phyloP scores from a whole-genome alignment of 2,113 vertebrate species.

The Scalopus aquaticus region DNA sequence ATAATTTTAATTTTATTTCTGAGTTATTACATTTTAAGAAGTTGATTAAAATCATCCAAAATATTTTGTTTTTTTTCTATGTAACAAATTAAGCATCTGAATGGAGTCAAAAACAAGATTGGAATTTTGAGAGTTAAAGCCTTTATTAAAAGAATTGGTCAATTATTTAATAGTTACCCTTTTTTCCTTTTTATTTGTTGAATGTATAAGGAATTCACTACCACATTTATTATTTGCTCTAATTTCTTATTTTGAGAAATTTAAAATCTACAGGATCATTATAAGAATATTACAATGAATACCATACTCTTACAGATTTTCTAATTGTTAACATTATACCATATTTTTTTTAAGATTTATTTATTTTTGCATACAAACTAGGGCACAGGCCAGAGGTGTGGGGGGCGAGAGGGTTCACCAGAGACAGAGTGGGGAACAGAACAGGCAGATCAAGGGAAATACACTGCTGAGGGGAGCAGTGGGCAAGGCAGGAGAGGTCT shows the following conservation, averaged over 20 bases:
- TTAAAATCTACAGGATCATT: background rate
- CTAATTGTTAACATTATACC: background rate
- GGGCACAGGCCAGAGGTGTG: no score
- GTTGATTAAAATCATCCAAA: slow-evolving; percentile 57
- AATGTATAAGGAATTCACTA: background rate
- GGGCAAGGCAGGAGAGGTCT: no score
- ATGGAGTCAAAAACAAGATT: slow-evolving; percentile 40
- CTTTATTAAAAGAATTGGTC: slow-evolving; percentile 44
- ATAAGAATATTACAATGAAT: background rate
- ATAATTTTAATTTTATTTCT: slow-evolving; percentile 70
- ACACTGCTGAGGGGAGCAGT: no score
- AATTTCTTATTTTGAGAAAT: slow-evolving; percentile 32
- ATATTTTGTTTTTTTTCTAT: slow-evolving; percentile 45
- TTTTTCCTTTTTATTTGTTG: background rate
- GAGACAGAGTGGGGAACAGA: no score
- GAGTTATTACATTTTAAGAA: slow-evolving; percentile 61
- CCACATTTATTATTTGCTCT: slow-evolving; percentile 13
- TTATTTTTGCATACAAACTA: no score
- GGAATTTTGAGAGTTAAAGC: slow-evolving; percentile 44
- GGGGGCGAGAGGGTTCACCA: no score
- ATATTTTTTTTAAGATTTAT: no score
- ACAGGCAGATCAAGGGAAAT: no score
- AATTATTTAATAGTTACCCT: slow-evolving; percentile 15
- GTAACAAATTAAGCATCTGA: slow-evolving; percentile 38
- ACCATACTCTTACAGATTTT: background rate